Conservation (phyloP, 2,113 vertebrate species). For the Osmerus mordax region DNA sequence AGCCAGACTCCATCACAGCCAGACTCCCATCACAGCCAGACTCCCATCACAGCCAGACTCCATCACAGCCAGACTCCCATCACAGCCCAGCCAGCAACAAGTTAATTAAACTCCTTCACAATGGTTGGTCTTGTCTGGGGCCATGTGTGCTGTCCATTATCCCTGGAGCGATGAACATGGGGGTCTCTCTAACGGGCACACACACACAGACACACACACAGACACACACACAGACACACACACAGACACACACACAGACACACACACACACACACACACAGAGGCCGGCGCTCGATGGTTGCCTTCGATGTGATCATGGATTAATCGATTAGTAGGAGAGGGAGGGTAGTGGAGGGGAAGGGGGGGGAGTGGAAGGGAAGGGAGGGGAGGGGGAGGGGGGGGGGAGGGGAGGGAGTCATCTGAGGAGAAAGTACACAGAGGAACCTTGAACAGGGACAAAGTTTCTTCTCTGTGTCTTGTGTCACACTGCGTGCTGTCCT, state of each 20-base stretch:
- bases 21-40: no score
- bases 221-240: no score
- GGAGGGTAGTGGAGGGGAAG: conserved; percentile 12
- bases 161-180: no score
- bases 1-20: no score
- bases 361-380: conserved; percentile 28
- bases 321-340: conserved; percentile 24
- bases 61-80: no score
- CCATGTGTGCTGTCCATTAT: no score
- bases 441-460: conserved; percentile 14
- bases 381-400: not conserved
- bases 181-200: no score
- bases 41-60: no score
- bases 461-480: not conserved
- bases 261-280: no score
- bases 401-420: conserved; percentile 16
- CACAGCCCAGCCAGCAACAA: not conserved
- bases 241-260: not conserved
- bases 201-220: no score
- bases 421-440: conserved; percentile 16
- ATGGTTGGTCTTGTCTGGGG: no score
- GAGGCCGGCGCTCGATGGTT: not conserved
- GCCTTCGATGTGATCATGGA: conserved; percentile 14
- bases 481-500: not conserved
- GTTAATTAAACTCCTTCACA: not conserved